phyloP scores from a whole-genome alignment of 2,113 vertebrate genomes.

The Anthoscopus minutus region DNA sequence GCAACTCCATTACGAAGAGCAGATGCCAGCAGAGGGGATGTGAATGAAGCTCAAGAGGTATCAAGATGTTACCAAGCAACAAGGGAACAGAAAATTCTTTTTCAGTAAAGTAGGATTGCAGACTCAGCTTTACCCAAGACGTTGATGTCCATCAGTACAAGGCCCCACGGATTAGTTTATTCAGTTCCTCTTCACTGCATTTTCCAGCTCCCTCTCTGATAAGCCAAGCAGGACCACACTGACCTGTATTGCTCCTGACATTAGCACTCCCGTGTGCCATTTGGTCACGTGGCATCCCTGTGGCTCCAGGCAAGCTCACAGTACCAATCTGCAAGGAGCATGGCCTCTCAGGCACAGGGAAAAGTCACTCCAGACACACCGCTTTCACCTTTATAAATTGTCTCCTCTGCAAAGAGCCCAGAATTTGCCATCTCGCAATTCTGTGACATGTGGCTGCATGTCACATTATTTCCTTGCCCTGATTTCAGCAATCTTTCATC shows the following conservation, averaged over 20 bases:
- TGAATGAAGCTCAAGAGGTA: background rate
- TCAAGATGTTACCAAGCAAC: background rate
- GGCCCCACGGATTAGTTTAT: background rate
- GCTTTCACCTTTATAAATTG: background rate
- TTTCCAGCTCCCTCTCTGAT: background rate
- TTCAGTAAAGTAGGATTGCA: background rate
- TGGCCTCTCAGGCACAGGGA: rapidly evolving
- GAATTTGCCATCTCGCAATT: background rate
- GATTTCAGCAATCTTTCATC: background rate
- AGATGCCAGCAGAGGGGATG: background rate
- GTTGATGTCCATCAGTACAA: background rate
- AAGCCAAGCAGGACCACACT: background rate
- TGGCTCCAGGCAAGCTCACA: rapidly evolving
- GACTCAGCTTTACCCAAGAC: background rate
- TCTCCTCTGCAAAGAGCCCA: background rate
- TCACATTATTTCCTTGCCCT: background rate
- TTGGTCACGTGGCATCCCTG: background rate
- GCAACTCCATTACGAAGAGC: background rate
- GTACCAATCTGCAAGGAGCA: background rate
- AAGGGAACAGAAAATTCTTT: background rate
- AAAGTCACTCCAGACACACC: background rate
- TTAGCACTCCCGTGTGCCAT: background rate
- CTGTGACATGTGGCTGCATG: background rate
- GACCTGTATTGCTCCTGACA: background rate
- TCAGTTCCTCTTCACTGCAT: background rate